Evolutionary conservation across 2,888 invertebrate species (phyloP).

Genomic region (Pegoplata infirma): DNA sequence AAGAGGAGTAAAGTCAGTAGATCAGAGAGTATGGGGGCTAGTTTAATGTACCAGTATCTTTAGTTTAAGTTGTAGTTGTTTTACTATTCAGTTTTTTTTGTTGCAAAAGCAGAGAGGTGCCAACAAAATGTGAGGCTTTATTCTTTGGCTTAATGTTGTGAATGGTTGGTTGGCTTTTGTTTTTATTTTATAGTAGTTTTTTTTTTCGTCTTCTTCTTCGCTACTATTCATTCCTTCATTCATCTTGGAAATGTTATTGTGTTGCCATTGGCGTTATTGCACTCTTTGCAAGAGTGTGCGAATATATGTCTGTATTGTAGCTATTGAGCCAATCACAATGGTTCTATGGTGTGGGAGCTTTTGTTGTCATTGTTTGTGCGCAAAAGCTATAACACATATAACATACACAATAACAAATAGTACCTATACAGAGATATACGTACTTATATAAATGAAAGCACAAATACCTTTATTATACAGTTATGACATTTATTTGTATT

Average conservation of each 20-base stretch:
- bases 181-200: slow-evolving; percentile 26
- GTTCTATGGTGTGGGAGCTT: slow-evolving; percentile 75
- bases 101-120: slow-evolving; percentile 6
- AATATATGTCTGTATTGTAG: slow-evolving; percentile 61
- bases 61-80: background rate
- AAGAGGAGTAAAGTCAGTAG: background rate
- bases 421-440: background rate
- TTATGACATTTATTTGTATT: background rate
- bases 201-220: background rate
- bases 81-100: background rate
- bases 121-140: background rate
- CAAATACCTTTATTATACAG: background rate
- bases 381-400: slow-evolving; percentile 66
- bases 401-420: background rate
- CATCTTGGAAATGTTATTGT: slow-evolving; percentile 55
- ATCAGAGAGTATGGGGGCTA: slow-evolving; percentile 8
- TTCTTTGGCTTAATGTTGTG: slow-evolving; percentile 14
- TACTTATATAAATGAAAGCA: background rate
- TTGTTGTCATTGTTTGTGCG: slow-evolving; percentile 71
- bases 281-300: slow-evolving; percentile 47
- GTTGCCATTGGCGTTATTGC: slow-evolving; percentile 64
- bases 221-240: slow-evolving; percentile 29
- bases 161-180: slow-evolving; percentile 41
- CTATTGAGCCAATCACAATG: slow-evolving; percentile 77
- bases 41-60: background rate